Conservation (phyloP, 2,113 vertebrate genomes). For the Engraulis encrasicolus region DNA sequence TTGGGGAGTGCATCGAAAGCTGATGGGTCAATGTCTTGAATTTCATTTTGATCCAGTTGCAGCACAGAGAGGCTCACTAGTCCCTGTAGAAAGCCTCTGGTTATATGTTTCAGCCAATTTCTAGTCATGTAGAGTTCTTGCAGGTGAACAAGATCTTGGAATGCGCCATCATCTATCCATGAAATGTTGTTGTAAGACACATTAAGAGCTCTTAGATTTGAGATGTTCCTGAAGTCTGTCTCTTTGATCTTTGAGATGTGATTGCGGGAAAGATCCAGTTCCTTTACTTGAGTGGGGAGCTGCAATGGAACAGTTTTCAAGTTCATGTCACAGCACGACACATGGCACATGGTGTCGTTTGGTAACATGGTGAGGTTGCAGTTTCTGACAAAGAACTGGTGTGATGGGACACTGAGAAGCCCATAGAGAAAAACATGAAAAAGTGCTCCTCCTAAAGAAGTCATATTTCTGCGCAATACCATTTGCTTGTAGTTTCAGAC, state of each 20-base stretch:
- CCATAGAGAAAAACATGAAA: not conserved
- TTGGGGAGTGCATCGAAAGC: conserved; percentile 36
- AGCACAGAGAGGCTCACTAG: conserved; percentile 25
- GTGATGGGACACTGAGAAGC: not conserved
- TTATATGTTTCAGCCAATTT: conserved; percentile 29
- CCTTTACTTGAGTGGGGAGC: not conserved
- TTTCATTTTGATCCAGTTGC: conserved; percentile 37
- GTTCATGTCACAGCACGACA: conserved; percentile 44
- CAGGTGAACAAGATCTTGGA: conserved; percentile 38
- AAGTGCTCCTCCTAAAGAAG: not conserved
- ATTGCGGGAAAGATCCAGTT: conserved; percentile 46
- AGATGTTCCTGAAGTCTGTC: conserved; percentile 32
- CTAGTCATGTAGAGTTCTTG: conserved; percentile 32
- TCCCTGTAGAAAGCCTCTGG: conserved; percentile 4
- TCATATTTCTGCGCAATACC: not conserved
- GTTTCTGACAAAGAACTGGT: conserved; percentile 45
- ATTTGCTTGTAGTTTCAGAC: not conserved
- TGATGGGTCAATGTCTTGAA: conserved; percentile 23
- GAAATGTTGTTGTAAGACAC: conserved; percentile 43
- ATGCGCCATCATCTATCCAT: conserved; percentile 35
- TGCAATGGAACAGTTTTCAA: conserved; percentile 30
- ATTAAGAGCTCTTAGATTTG: conserved; percentile 27
- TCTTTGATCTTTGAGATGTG: conserved; percentile 29
- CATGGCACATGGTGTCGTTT: not conserved
- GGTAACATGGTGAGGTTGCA: conserved; percentile 27